phyloP scores from a whole-genome alignment of 2,888 invertebrate genomes.

The Agrilus cyanescens region DNA sequence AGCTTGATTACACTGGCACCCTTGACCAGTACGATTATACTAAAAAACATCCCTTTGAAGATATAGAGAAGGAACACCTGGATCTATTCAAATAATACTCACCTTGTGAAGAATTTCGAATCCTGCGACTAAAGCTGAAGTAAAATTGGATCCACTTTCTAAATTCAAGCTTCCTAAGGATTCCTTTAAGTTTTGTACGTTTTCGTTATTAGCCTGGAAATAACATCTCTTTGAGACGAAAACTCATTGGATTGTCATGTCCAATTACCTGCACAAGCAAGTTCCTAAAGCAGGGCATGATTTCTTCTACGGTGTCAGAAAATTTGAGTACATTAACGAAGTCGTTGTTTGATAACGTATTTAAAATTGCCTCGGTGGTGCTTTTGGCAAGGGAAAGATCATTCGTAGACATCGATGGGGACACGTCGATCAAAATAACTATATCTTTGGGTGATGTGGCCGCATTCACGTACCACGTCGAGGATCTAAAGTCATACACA shows the following conservation, averaged over 20 bases:
- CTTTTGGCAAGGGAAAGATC: constrained; percentile 75
- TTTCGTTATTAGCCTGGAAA: constrained; percentile 66
- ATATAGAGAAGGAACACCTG: not conserved
- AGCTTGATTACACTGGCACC: constrained; percentile 94
- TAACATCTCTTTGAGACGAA: not conserved
- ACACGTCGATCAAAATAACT: constrained; percentile 84
- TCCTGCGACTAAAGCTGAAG: constrained; percentile 80
- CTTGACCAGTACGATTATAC: constrained; percentile 73
- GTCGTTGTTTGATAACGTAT: constrained; percentile 93
- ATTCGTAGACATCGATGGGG: constrained; percentile 79
- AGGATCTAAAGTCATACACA: constrained; percentile 88
- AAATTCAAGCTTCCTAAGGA: constrained; percentile 62
- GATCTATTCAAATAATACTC: constrained; percentile 16
- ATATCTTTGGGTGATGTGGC: constrained; percentile 96
- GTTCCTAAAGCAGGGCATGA: constrained; percentile 84
- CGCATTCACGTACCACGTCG: constrained; percentile 94
- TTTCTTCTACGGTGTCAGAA: constrained; percentile 68
- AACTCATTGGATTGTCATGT: not conserved
- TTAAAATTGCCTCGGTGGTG: constrained; percentile 80
- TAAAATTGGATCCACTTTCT: constrained; percentile 80
- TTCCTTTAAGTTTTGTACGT: constrained; percentile 67
- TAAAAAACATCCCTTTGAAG: constrained; percentile 28
- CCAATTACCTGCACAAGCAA: constrained; percentile 69
- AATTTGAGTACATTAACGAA: constrained; percentile 92
- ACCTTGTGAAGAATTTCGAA: constrained; percentile 87